A percentile compares a stretch with the other conserved stretches of the same genome.
phyloP scores from a whole-genome alignment of 2,113 vertebrate species.

The Vidua chalybeata region DNA sequence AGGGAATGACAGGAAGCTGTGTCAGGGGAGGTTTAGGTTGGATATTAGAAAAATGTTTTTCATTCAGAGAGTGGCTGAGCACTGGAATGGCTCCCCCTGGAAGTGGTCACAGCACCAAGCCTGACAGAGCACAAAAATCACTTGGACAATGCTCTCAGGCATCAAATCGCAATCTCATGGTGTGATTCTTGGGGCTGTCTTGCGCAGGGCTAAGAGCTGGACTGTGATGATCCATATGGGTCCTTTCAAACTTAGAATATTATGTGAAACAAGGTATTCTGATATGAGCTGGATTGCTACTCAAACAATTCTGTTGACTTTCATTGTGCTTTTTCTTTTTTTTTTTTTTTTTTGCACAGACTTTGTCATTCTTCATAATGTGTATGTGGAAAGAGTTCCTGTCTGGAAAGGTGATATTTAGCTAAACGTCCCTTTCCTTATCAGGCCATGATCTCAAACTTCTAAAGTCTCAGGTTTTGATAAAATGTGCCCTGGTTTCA shows the following conservation, averaged over 20 bases:
- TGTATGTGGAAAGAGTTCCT: not conserved
- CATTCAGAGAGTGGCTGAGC: not conserved
- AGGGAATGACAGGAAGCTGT: not conserved
- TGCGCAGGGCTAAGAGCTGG: not conserved
- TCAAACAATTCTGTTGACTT: not conserved
- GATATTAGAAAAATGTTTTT: not conserved
- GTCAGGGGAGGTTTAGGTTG: not conserved
- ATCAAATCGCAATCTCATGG: not conserved
- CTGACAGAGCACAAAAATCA: not conserved
- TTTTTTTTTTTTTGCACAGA: not conserved
- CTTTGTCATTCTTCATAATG: not conserved
- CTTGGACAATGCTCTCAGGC: not conserved
- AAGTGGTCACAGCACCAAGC: not conserved
- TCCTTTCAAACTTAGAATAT: not conserved
- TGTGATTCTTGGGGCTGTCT: not conserved
- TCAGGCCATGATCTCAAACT: not conserved
- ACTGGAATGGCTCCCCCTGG: not conserved
- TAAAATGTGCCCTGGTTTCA: not conserved
- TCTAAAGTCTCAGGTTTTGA: not conserved
- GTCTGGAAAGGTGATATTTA: not conserved
- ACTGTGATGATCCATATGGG: not conserved
- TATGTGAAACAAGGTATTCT: not conserved
- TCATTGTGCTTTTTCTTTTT: fast-evolving
- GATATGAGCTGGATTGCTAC: not conserved
- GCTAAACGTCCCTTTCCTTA: not conserved